Evolutionary conservation across 2,888 invertebrate genomes (phyloP), one percentile per base, ranked within the genome.

Genomic region (Aethes cnicana): DNA sequence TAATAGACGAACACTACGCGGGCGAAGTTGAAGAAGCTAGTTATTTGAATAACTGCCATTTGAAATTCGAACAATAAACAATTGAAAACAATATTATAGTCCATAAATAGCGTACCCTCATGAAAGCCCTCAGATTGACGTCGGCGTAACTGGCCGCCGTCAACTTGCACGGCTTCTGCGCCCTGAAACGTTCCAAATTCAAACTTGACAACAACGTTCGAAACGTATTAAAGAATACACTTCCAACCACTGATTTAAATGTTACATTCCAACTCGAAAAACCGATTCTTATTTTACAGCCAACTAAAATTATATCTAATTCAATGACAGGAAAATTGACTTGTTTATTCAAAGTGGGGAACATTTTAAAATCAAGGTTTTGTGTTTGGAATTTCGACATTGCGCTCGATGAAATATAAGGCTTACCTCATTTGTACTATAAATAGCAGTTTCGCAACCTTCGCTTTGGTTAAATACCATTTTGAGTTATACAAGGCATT

Each of bases 91-190:
- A n/a, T 9, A 26, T 5, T 26, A 9, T n/a, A 9, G 7, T 32
- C 30, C 39, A 39, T 16, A 42, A 25, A 33, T 28, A 33, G 48
- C 66, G 49, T 48, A 82, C 82, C 62, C 64, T 73, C 67, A 70
- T 79, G 42, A 80, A 84, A 0, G 81, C 68, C 9, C 57, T 69
- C 1, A 81, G 61, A 58, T 79, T 81, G 42, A 83, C 79, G 32
- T 82, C 79, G 47, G 78, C 72, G 37, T 75, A 84, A 1, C 78
- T 75, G 4, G 62, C 66, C 0, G 82, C 81, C 0, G 82, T 77
- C 41, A 83, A 54, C 57, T 74, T 81, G 52, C 77, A 77, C 0
- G 84, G 75, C 5, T 69, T 64, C 54, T 75, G 78, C 0, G 77
- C 67, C 53, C 81, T 83, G 68, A 9, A 70, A 64, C 55, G n/a